Evolutionary conservation across 2,113 vertebrate species (phyloP).

Genomic region (Neodontobutis hainanensis): DNA sequence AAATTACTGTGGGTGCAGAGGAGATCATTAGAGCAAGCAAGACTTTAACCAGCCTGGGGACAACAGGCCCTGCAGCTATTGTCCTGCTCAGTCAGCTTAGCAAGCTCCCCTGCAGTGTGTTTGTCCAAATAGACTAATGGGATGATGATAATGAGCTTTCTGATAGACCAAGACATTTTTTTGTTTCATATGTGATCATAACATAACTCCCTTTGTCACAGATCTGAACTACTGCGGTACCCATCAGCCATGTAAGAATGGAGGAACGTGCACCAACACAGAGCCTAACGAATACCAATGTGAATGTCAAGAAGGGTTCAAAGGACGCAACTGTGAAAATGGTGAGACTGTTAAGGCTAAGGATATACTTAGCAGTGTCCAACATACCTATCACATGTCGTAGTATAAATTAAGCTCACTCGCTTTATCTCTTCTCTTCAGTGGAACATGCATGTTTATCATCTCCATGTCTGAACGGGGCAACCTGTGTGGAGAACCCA

Average conservation of each 20-base stretch:
- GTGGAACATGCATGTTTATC: slow-evolving; percentile 83
- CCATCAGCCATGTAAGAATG: slow-evolving; percentile 81
- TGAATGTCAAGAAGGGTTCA: slow-evolving; percentile 80
- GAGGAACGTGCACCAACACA: slow-evolving; percentile 82
- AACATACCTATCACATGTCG: background rate
- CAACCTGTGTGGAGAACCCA: slow-evolving; percentile 76
- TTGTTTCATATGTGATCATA: no score
- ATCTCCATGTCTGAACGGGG: slow-evolving; percentile 77
- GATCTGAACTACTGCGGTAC: slow-evolving; percentile 85
- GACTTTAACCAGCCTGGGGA: slow-evolving; percentile 58
- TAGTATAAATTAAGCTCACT: background rate
- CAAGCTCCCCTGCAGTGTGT: slow-evolving; percentile 5
- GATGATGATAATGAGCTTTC: no score
- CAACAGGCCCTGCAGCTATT: slow-evolving; percentile 55
- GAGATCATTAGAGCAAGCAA: slow-evolving; percentile 53
- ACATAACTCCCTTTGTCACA: slow-evolving; percentile 29
- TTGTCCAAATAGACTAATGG: background rate
- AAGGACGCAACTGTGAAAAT: slow-evolving; percentile 80
- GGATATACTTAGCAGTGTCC: background rate
- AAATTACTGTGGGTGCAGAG: slow-evolving; percentile 43
- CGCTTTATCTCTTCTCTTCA: slow-evolving; percentile 31
- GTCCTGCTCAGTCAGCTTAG: slow-evolving; percentile 39
- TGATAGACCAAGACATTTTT: no score
- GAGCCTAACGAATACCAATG: slow-evolving; percentile 84
- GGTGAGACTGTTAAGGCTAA: slow-evolving; percentile 65